Evolutionary conservation across 2,113 vertebrate species (phyloP).

Genomic region (Paedocypris sp.): DNA sequence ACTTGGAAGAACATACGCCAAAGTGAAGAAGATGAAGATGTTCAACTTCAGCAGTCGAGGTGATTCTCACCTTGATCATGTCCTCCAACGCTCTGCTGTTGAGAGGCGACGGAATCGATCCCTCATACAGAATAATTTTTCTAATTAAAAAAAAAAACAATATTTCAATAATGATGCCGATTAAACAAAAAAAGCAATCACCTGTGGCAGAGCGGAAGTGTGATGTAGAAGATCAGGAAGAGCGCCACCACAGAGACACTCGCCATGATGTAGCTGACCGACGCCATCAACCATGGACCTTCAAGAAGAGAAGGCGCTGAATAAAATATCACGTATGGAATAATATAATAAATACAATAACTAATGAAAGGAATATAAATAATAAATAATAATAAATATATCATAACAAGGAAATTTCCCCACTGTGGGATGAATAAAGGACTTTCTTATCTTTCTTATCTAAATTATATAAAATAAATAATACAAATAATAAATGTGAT

Average conservation of each 20-base stretch:
- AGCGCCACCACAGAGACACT: neutral
- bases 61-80: constrained; percentile 35
- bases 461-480: too few relatives aligned
- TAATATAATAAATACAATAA: too few relatives aligned
- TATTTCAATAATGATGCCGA: too few relatives aligned
- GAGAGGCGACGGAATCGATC: constrained; percentile 38
- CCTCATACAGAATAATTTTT: constrained; percentile 25
- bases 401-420: too few relatives aligned
- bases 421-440: too few relatives aligned
- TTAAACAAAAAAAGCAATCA: constrained; percentile 10
- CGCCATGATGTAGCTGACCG: constrained; percentile 37
- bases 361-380: too few relatives aligned
- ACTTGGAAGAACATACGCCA: constrained; percentile 13
- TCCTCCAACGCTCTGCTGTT: constrained; percentile 39
- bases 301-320: neutral
- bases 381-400: too few relatives aligned
- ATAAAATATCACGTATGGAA: too few relatives aligned
- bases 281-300: constrained; percentile 34
- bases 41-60: neutral
- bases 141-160: constrained; percentile 27
- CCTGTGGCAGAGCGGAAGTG: constrained; percentile 48
- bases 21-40: too few relatives aligned
- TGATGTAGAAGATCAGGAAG: constrained; percentile 41
- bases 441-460: too few relatives aligned
- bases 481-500: too few relatives aligned